A percentile compares a stretch with the other conserved stretches of the same genome.
phyloP scores from a whole-genome alignment of 2,797 vertebrate species.

The Botia kubotai region DNA sequence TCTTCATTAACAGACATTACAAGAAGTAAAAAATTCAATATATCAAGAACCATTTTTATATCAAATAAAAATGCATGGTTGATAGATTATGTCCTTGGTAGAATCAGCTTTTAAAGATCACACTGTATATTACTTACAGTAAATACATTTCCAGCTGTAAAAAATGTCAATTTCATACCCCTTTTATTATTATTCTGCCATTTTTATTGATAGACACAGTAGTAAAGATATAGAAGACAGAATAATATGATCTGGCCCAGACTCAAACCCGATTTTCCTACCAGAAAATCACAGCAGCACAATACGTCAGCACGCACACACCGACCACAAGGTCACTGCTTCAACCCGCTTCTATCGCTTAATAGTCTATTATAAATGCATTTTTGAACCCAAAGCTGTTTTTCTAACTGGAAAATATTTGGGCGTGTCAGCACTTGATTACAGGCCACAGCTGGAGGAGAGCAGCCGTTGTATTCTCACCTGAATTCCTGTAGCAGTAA shows the following conservation, averaged over 20 bases:
- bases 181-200: neutral
- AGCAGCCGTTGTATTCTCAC: slow-evolving; percentile 68
- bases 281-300: no score
- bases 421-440: slow-evolving; percentile 23
- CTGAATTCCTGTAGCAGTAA: slow-evolving; percentile 77
- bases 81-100: neutral
- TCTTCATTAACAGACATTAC: neutral
- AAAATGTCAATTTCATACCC: neutral
- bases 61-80: neutral
- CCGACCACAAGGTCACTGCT: neutral
- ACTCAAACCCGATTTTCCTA: no score
- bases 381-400: neutral
- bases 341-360: neutral
- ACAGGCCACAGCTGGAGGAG: slow-evolving; percentile 54
- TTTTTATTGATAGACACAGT: neutral
- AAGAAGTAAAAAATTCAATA: neutral
- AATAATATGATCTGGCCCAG: no score
- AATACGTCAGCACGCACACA: neutral
- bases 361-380: neutral
- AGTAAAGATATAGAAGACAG: no score
- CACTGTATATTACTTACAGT: neutral
- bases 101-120: neutral
- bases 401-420: slow-evolving; percentile 21
- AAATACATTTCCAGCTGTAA: neutral
- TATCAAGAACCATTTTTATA: neutral